These are phyloP conservation scores for Pterophyllum scalare DNA, from an alignment of 2,113 vertebrate species.

Conservation along the genomic window DNA sequence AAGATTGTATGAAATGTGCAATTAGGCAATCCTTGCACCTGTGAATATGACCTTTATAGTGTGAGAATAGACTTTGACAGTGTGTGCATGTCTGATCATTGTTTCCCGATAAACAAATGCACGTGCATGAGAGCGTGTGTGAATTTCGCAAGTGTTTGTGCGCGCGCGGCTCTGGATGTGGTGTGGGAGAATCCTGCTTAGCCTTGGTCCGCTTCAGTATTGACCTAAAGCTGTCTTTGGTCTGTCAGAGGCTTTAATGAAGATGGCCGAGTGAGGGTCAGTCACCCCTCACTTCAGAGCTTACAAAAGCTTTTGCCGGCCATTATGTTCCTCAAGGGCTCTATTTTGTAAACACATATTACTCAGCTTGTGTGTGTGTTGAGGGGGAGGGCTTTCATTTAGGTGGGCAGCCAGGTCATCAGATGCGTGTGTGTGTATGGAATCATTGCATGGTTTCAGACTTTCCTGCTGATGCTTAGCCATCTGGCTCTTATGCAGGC, in stretches of 20 bases:
- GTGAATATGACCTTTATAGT: slow-evolving; percentile 73
- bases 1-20: slow-evolving; percentile 70
- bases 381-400: background rate
- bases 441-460: slow-evolving; percentile 58
- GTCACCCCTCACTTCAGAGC: slow-evolving; percentile 53
- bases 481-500: slow-evolving; percentile 37
- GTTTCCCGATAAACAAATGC: slow-evolving; percentile 59
- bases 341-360: slow-evolving; percentile 65
- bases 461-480: slow-evolving; percentile 30
- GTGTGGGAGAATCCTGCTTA: slow-evolving; percentile 40
- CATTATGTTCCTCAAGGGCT: slow-evolving; percentile 60
- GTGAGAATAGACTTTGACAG: slow-evolving; percentile 57
- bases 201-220: slow-evolving; percentile 39
- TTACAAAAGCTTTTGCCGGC: slow-evolving; percentile 64
- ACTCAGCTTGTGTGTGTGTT: slow-evolving; percentile 12
- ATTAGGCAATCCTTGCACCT: slow-evolving; percentile 66
- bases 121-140: slow-evolving; percentile 4
- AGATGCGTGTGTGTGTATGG: slow-evolving; percentile 63
- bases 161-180: background rate
- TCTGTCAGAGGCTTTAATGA: slow-evolving; percentile 63
- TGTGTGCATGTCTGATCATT: slow-evolving; percentile 54
- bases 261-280: slow-evolving; percentile 69
- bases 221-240: slow-evolving; percentile 51
- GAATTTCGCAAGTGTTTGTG: background rate
- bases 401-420: slow-evolving; percentile 44